A percentile compares a stretch with the other conserved stretches of the same genome.
Evolutionary conservation across 2,888 invertebrate species (phyloP).

Genomic region (Diarsia rubi): DNA sequence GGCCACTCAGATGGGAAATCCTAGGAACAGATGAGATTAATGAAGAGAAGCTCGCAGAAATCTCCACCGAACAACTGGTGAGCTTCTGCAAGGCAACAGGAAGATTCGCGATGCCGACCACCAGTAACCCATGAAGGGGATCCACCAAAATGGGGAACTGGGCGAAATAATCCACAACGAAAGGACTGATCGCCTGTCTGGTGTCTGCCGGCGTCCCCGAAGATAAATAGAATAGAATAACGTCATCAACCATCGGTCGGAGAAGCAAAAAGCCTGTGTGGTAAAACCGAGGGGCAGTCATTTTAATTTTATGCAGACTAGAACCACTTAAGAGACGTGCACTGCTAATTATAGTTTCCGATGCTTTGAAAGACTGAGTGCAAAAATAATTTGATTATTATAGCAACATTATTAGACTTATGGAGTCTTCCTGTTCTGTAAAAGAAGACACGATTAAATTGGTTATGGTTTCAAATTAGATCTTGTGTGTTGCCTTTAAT

Average conservation of each 20-base stretch:
- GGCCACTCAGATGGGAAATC: too few species aligned
- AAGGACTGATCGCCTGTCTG: too few species aligned
- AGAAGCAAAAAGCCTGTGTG: conserved; percentile 43
- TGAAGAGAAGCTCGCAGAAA: too few species aligned
- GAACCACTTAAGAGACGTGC: conserved; percentile 26
- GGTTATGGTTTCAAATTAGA: not conserved
- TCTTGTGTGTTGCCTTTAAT: not conserved
- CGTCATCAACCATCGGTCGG: conserved; percentile 19
- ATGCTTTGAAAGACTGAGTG: conserved; percentile 41
- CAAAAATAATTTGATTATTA: conserved; percentile 33
- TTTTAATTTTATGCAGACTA: conserved; percentile 59
- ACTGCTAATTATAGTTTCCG: conserved; percentile 27
- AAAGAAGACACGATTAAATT: not conserved
- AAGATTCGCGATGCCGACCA: too few species aligned
- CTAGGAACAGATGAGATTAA: too few species aligned
- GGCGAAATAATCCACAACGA: too few species aligned
- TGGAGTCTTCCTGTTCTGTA: not conserved
- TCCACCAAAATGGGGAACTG: too few species aligned
- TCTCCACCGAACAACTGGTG: too few species aligned
- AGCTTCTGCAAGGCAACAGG: too few species aligned
- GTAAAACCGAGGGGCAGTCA: conserved; percentile 33
- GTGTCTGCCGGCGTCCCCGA: too few species aligned
- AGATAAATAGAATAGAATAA: too few species aligned
- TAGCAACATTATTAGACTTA: not conserved
- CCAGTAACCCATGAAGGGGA: too few species aligned